Percentiles rank a stretch among this genome's conserved stretches.
These are phyloP conservation scores for Crossocerus cetratus DNA, from an alignment of 2,888 invertebrate genomes.

Conservation along the genomic window DNA sequence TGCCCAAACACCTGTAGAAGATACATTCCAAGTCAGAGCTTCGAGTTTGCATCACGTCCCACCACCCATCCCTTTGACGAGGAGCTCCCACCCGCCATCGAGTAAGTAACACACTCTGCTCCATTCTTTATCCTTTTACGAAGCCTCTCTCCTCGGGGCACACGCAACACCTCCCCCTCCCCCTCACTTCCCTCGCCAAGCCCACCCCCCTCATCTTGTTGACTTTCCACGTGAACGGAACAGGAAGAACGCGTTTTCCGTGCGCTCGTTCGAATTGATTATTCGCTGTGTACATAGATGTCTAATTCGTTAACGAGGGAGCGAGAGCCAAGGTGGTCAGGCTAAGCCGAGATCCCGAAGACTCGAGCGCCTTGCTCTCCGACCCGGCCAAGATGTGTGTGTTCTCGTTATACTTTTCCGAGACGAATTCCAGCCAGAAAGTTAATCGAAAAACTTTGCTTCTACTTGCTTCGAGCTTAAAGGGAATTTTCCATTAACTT, in stretches of 20 bases:
- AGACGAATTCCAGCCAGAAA: too few species aligned
- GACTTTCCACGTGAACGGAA: slow-evolving; percentile 1
- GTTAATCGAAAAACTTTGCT: too few species aligned
- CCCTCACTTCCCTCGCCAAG: too few species aligned
- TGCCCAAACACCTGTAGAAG: slow-evolving; percentile 4
- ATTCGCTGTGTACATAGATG: slow-evolving; percentile 46
- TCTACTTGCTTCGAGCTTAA: background rate
- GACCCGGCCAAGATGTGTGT: too few species aligned
- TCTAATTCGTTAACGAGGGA: slow-evolving; percentile 16
- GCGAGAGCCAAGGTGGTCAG: background rate
- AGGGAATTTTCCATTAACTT: background rate
- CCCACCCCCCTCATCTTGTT: background rate
- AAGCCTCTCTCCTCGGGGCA: background rate
- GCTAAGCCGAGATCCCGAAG: too few species aligned
- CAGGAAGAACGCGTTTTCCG: slow-evolving; percentile 33
- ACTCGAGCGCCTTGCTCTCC: too few species aligned
- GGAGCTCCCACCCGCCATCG: slow-evolving; percentile 3
- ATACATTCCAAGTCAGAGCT: background rate
- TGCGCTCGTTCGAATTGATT: slow-evolving; percentile 35
- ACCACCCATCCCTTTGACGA: background rate
- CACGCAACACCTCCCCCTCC: too few species aligned
- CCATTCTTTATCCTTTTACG: background rate
- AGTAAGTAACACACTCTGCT: background rate
- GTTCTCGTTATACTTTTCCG: too few species aligned
- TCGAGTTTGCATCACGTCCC: too few species aligned